These are phyloP conservation scores for Macroramphosus scolopax DNA, from an alignment of 2,797 vertebrate species.

Conservation along the genomic window DNA sequence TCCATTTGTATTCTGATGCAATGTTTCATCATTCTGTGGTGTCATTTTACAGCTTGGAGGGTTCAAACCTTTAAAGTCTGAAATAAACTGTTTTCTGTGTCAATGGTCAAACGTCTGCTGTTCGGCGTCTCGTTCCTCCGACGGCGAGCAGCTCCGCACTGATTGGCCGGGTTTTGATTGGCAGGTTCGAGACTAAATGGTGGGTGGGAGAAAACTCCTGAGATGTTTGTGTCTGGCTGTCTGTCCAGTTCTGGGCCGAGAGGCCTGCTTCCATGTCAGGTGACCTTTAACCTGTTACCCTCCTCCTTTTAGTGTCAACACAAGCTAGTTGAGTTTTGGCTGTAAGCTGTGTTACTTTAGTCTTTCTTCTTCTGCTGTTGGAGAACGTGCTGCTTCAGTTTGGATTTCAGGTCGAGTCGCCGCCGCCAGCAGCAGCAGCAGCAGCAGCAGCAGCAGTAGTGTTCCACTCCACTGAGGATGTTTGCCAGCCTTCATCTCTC, in stretches of 20 bases:
- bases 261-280: conserved; percentile 18
- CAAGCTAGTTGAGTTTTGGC: not conserved
- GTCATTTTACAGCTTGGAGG: too few relatives aligned
- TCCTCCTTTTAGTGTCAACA: conserved; percentile 5
- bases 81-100: too few relatives aligned
- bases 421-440: conserved; percentile 3
- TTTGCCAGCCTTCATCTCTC: not conserved
- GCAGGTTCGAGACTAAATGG: too few relatives aligned
- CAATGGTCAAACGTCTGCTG: too few relatives aligned
- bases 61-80: too few relatives aligned
- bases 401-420: not conserved
- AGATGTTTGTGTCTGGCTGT: conserved; percentile 22
- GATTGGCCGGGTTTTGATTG: too few relatives aligned
- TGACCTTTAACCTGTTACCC: conserved; percentile 29
- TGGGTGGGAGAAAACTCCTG: too few relatives aligned
- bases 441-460: too few relatives aligned
- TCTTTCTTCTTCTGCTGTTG: not conserved
- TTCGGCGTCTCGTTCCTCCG: too few relatives aligned
- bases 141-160: too few relatives aligned
- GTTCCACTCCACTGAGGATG: not conserved
- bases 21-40: too few relatives aligned
- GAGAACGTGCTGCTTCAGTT: not conserved
- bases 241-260: conserved; percentile 14
- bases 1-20: too few relatives aligned
- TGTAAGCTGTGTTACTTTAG: conserved; percentile 9